Evolutionary conservation across 1,140 invertebrate genomes (phyloP), one percentile per base, ranked within the genome.

Genomic region (Caenorhabditis inopinata): DNA sequence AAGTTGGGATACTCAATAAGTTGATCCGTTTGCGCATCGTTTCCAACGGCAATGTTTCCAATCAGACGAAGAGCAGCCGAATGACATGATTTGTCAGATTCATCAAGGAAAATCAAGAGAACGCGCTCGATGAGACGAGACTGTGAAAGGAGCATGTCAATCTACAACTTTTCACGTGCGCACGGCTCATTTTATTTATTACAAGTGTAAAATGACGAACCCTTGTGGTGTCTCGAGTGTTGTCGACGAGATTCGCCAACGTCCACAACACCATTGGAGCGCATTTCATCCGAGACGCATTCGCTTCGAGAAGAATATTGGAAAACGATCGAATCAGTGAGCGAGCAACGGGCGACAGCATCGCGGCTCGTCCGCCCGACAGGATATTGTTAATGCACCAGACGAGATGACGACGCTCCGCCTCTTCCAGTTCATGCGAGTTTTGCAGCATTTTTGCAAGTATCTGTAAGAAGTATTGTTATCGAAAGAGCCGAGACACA

Each of bases 311-410:
- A 38, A 68, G n/a, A 21, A 38, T 42, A 2, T 12, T 38, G 1
- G 58, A 68, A 35, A 68, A 68, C 7, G 32, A n/a, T 18, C 58
- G 32, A 68, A 68, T 68, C 2, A 68, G 27, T 11, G 58, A 38
- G 2, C 58, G 58, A 42, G 58, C 58, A 38, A 68, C 32, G 7
- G 58, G 58, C n/a, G 58, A n/a, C 1, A 21, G n/a, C 58, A 68
- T 68, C 7, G 58, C 38, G 18, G 58, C 32, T 68, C 58, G 27
- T 18, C 58, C 58, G 23, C 58, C 58, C 7, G 58, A 42, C 6
- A 68, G 32, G 38, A 68, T 68, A 42, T 68, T 68, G 38, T 68
- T 68, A n/a, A 68, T 38, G n/a, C 58, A 68, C 58, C 58, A 68
- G 38, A 68, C 38, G 16, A 68, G 58, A 18, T 68, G 58, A 42